A percentile compares a stretch with the other conserved stretches of the same genome.
Conservation (phyloP, 2,888 invertebrate species). For the Mechanitis messenoides region DNA sequence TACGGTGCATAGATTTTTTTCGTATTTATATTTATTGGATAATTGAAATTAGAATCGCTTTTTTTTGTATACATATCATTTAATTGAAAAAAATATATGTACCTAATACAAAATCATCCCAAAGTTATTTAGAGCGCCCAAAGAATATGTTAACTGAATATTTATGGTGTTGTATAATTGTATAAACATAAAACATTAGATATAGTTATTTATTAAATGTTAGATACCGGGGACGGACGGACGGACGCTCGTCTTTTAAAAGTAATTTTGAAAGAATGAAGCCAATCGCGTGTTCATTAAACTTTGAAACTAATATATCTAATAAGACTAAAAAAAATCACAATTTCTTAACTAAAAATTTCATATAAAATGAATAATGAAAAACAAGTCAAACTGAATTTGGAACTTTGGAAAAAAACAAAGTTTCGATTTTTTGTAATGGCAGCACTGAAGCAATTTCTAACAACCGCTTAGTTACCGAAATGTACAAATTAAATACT, state of each 20-base stretch:
- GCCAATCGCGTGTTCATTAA: conserved; percentile 42
- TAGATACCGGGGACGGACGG: conserved; percentile 40
- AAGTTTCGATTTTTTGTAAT: conserved; percentile 69
- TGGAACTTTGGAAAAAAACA: conserved; percentile 42
- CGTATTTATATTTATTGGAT: background rate
- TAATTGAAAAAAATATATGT: conserved; percentile 19
- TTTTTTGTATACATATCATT: conserved; percentile 2
- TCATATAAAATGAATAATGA: conserved; percentile 12
- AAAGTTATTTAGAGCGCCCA: conserved; percentile 70
- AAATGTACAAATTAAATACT: conserved; percentile 48
- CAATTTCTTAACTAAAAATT: background rate
- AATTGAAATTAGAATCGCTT: background rate
- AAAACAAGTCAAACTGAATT: conserved; percentile 67
- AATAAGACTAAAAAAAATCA: conserved; percentile 10
- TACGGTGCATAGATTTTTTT: conserved; percentile 18
- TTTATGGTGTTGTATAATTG: conserved; percentile 71
- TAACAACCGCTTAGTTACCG: conserved; percentile 44
- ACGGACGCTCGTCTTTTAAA: conserved; percentile 68
- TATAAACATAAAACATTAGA: conserved; percentile 69
- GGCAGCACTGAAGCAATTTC: conserved; percentile 31
- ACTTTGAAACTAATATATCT: conserved; percentile 11
- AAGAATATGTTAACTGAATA: conserved; percentile 70
- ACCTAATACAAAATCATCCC: conserved; percentile 37
- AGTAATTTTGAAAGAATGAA: conserved; percentile 66
- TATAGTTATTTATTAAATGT: conserved; percentile 71